phyloP scores from a whole-genome alignment of 2,113 vertebrate genomes.

The Alligator mississippiensis region DNA sequence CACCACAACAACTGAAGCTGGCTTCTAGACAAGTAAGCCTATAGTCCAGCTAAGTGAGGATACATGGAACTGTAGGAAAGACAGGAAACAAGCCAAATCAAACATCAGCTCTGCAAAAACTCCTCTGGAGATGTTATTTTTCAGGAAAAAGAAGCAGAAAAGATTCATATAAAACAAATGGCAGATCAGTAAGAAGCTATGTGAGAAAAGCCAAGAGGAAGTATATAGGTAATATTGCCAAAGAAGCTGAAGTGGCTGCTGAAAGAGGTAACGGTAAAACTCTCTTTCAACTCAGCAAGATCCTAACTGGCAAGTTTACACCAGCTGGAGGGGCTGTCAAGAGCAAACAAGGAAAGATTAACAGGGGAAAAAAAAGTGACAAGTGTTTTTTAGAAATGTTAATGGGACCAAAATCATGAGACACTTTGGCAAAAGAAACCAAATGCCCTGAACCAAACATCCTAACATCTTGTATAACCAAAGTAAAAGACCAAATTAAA shows the following conservation, averaged over 20 bases:
- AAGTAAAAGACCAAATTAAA: neutral
- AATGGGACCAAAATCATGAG: neutral
- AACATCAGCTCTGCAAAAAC: neutral
- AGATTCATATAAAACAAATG: neutral
- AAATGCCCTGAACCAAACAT: neutral
- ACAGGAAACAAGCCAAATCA: constrained; percentile 6
- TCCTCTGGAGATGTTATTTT: neutral
- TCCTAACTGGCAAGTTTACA: neutral
- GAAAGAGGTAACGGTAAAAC: constrained; percentile 8
- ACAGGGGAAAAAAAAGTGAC: neutral
- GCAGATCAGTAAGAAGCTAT: neutral
- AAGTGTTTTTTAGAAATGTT: neutral
- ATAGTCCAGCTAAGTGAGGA: neutral
- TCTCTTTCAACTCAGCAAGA: neutral
- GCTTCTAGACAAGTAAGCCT: neutral
- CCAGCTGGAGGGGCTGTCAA: neutral
- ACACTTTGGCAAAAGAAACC: neutral
- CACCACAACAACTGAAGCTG: neutral
- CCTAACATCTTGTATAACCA: neutral
- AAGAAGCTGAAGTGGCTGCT: neutral
- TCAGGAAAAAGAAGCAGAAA: neutral
- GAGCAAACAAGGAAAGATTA: neutral
- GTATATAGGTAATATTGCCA: neutral
- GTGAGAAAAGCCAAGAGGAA: constrained; percentile 15
- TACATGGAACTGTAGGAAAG: neutral